phyloP scores from a whole-genome alignment of 2,888 invertebrate species.

The Ochropleura plecta region DNA sequence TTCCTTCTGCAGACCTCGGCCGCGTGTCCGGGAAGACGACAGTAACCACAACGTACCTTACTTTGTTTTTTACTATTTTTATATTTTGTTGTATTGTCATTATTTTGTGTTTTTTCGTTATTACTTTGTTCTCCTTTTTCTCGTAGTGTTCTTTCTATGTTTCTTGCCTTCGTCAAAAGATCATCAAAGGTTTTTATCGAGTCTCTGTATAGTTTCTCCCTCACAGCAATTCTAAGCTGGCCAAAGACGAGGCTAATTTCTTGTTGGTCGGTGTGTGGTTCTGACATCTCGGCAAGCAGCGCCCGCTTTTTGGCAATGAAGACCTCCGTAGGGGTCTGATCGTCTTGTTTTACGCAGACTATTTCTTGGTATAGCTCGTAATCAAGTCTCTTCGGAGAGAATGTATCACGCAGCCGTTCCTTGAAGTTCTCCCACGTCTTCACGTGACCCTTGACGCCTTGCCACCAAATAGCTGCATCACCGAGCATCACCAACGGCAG shows the following conservation, averaged over 20 bases:
- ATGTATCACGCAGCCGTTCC: slow-evolving; percentile 20
- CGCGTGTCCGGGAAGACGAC: neutral
- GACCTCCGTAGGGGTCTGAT: slow-evolving; percentile 28
- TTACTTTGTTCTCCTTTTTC: neutral
- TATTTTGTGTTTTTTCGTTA: neutral
- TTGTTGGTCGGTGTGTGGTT: slow-evolving; percentile 21
- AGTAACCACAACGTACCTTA: slow-evolving; percentile 28
- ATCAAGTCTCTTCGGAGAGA: neutral
- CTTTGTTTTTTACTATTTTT: slow-evolving; percentile 22
- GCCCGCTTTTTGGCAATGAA: slow-evolving; percentile 30
- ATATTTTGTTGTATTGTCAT: slow-evolving; percentile 1
- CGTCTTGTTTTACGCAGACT: slow-evolving; percentile 27
- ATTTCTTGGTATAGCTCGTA: slow-evolving; percentile 8
- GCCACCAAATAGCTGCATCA: slow-evolving; percentile 35
- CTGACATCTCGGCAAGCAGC: slow-evolving; percentile 22
- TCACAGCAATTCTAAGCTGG: slow-evolving; percentile 19
- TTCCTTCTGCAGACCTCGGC: slow-evolving; percentile 31
- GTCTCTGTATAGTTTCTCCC: slow-evolving; percentile 19
- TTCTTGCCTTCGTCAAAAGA: slow-evolving; percentile 8
- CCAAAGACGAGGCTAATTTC: slow-evolving; percentile 34
- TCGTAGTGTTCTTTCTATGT: neutral
- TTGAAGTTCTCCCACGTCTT: slow-evolving; percentile 36
- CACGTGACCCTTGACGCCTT: slow-evolving; percentile 27
- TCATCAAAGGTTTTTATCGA: slow-evolving; percentile 25
- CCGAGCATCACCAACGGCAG: slow-evolving; percentile 18